Percentiles rank a stretch among this genome's conserved stretches.
Conservation (phyloP, 2,113 vertebrate species). For the Raja brachyura region DNA sequence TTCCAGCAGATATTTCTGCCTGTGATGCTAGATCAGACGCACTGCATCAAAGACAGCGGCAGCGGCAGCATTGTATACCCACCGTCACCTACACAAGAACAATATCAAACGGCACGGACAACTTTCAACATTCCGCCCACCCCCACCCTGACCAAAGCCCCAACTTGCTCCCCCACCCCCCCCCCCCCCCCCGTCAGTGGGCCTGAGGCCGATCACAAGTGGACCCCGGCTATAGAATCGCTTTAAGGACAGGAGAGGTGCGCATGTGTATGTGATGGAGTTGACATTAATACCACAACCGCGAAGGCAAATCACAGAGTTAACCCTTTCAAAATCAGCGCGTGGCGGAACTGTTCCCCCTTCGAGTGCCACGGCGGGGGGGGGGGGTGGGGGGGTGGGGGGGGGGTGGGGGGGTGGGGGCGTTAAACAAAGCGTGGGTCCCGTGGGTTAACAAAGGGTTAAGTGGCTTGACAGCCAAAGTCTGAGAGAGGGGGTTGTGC, state of each 20-base stretch:
- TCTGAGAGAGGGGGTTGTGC: not conserved
- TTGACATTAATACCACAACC: not conserved
- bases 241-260: not conserved
- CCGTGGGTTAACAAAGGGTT: conserved; percentile 30
- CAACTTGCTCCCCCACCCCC: not conserved
- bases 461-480: not conserved
- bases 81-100: conserved; percentile 30
- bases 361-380: not conserved
- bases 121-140: conserved; percentile 10
- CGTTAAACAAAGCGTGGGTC: not conserved
- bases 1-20: not conserved
- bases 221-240: not conserved
- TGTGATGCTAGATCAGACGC: not conserved
- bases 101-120: conserved; percentile 25
- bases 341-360: too few species aligned
- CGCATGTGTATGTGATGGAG: not conserved
- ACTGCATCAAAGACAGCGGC: conserved; percentile 16
- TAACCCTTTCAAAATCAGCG: conserved; percentile 8
- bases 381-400: too few species aligned
- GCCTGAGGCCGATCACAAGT: not conserved
- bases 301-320: not conserved
- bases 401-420: not conserved
- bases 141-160: not conserved
- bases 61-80: conserved; percentile 28
- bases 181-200: not conserved